These are phyloP conservation scores for Gnathonemus longibarbis DNA, from an alignment of 2,113 vertebrate species.

Conservation along the genomic window DNA sequence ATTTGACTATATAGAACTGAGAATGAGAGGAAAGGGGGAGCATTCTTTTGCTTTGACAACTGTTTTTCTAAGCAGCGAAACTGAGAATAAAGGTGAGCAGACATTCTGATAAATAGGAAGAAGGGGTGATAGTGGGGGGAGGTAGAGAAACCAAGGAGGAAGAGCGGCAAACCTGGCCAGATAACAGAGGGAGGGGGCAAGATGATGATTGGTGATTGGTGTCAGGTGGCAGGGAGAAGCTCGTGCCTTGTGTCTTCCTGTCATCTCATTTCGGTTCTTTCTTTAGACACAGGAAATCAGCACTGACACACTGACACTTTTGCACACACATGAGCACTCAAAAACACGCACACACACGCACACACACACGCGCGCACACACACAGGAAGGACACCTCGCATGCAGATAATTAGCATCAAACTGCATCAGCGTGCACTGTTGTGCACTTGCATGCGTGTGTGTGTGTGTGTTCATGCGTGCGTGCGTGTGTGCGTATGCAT, in stretches of 20 bases:
- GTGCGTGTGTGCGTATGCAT: not conserved
- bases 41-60: not conserved
- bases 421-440: not conserved
- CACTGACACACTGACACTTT: not conserved
- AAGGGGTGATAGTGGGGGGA: not conserved
- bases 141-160: not conserved
- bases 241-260: conserved; percentile 9
- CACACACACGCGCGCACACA: not conserved
- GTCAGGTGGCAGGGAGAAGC: not conserved
- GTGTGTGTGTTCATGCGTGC: too few species aligned
- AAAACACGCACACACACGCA: not conserved
- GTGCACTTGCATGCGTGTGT: not conserved
- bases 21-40: not conserved
- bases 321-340: not conserved
- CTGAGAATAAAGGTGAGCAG: not conserved
- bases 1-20: not conserved
- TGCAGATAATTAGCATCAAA: not conserved
- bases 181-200: not conserved
- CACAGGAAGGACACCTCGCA: not conserved
- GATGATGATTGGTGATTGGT: not conserved
- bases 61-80: not conserved
- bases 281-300: conserved; percentile 12
- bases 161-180: not conserved
- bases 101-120: not conserved
- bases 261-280: conserved; percentile 8